A percentile compares a stretch with the other conserved stretches of the same genome.
These are phyloP conservation scores for Kryptolebias ocellatus DNA, from an alignment of 2,797 vertebrate genomes.

Conservation along the genomic window DNA sequence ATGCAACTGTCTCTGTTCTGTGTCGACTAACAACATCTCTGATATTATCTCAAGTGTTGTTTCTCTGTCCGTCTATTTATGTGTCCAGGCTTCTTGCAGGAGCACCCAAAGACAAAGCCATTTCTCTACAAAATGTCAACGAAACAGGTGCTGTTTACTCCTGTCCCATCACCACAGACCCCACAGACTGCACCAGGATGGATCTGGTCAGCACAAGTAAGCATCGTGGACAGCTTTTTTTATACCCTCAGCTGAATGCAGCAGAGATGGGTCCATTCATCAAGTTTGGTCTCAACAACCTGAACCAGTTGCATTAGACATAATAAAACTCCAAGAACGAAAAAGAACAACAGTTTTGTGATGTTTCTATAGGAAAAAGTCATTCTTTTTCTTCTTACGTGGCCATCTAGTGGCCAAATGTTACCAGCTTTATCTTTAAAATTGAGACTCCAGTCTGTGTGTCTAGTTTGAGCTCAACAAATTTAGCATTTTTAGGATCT, in stretches of 20 bases:
- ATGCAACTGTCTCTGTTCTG: conserved; percentile 11
- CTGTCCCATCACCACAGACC: conserved; percentile 84
- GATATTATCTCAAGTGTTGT: conserved; percentile 41
- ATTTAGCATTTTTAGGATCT: too few species aligned
- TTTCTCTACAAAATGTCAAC: conserved; percentile 77
- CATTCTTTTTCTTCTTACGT: background rate
- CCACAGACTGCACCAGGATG: conserved; percentile 87
- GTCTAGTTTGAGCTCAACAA: too few species aligned
- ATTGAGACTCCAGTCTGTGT: too few species aligned
- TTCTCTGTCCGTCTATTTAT: conserved; percentile 25
- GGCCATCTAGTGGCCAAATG: background rate
- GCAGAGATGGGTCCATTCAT: background rate
- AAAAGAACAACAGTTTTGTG: too few species aligned
- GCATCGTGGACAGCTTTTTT: conserved; percentile 16
- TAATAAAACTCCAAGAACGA: too few species aligned
- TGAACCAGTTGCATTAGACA: background rate
- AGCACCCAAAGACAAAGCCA: conserved; percentile 86
- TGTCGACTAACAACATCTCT: conserved; percentile 33
- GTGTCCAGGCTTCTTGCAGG: conserved; percentile 87
- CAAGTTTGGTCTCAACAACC: background rate
- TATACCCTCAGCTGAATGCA: too few species aligned
- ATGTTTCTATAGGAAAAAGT: background rate
- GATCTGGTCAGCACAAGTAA: conserved; percentile 86
- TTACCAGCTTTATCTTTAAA: background rate
- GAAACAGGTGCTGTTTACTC: conserved; percentile 90